Evolutionary conservation across 2,888 invertebrate genomes (phyloP).

Genomic region (Aricia artaxerxes): DNA sequence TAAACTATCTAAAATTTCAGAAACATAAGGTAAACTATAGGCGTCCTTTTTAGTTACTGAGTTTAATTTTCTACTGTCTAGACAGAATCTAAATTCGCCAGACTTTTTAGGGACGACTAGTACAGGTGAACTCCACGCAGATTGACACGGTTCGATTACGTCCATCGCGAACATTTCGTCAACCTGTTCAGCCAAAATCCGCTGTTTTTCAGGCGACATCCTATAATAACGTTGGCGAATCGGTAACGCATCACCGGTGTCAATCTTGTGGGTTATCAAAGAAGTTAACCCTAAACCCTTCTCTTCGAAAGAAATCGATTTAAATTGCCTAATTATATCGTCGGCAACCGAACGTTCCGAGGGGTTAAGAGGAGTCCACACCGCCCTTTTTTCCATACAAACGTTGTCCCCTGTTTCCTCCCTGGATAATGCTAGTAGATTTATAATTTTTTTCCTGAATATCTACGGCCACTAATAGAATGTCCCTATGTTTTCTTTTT

Average conservation of each 20-base stretch:
- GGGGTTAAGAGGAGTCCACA: not conserved
- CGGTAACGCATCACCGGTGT: too few species aligned
- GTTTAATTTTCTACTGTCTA: conserved; percentile 22
- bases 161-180: not conserved
- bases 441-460: too few species aligned
- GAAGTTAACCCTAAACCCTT: conserved; percentile 14
- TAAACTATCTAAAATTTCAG: not conserved
- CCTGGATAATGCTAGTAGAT: too few species aligned
- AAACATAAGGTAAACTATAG: conserved; percentile 17
- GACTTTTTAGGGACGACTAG: conserved; percentile 16
- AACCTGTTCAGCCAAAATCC: too few species aligned
- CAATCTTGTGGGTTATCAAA: not conserved
- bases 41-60: not conserved
- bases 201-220: too few species aligned
- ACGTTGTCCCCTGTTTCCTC: too few species aligned
- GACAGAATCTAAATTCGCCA: conserved; percentile 21
- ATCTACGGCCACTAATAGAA: too few species aligned
- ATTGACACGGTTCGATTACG: conserved; percentile 1
- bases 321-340: not conserved
- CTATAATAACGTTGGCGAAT: too few species aligned
- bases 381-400: too few species aligned
- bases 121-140: conserved; percentile 23
- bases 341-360: not conserved
- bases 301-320: not conserved
- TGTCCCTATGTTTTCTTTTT: too few species aligned